Conservation (phyloP, 1,140 invertebrate genomes). For the Hermetia illucens region DNA sequence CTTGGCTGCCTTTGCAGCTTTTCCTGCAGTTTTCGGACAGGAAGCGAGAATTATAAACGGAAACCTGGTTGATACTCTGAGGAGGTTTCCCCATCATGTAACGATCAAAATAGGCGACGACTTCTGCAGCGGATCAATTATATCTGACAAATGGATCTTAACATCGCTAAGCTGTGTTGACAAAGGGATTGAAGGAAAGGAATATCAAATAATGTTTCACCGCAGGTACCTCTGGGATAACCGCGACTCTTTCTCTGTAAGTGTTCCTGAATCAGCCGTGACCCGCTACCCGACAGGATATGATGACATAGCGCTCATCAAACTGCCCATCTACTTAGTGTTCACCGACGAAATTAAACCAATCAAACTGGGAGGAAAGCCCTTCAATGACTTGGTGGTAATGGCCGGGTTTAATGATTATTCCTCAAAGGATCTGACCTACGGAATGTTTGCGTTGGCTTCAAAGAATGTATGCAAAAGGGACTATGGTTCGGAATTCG, state of each 20-base stretch:
- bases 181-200: neutral
- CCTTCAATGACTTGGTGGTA: neutral
- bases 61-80: neutral
- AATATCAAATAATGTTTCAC: neutral
- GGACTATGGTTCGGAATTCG: neutral
- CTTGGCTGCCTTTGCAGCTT: too few species aligned
- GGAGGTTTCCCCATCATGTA: neutral
- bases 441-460: neutral
- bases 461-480: neutral
- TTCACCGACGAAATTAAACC: neutral
- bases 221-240: neutral
- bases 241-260: neutral
- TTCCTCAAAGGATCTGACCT: neutral
- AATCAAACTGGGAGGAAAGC: neutral
- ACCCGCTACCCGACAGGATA: neutral
- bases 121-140: neutral
- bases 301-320: neutral
- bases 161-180: neutral
- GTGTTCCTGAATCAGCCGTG: neutral
- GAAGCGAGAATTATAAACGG: too few species aligned
- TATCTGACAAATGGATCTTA: neutral
- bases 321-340: neutral
- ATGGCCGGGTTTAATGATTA: neutral
- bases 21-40: too few species aligned
- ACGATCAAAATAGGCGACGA: neutral